These are phyloP conservation scores for Heloderma charlesbogerti DNA, from an alignment of 2,113 vertebrate species.

Conservation along the genomic window DNA sequence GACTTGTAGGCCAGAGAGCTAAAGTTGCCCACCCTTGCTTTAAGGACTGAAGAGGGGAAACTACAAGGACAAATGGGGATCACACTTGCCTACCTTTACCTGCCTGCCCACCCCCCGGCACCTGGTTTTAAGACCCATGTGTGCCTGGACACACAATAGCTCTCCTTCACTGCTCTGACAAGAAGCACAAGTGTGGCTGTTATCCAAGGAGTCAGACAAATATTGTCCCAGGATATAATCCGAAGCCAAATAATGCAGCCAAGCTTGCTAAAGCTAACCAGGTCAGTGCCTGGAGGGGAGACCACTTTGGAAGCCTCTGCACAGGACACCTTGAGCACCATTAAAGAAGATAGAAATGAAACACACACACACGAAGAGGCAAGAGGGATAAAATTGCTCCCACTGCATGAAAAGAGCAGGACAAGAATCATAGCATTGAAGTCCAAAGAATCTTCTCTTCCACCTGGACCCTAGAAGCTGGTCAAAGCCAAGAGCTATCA, in stretches of 20 bases:
- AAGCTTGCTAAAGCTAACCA: background rate
- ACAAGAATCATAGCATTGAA: background rate
- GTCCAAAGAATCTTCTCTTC: background rate
- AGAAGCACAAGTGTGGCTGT: background rate
- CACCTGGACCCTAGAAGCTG: background rate
- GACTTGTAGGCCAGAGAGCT: too few relatives aligned
- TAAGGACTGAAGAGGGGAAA: too few relatives aligned
- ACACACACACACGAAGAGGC: background rate
- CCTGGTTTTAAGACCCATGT: too few relatives aligned
- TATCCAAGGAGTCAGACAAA: background rate
- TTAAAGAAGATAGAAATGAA: background rate
- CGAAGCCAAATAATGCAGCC: background rate
- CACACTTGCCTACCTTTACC: too few relatives aligned
- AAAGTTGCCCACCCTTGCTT: too few relatives aligned
- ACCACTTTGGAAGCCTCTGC: rapidly evolving
- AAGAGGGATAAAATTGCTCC: background rate
- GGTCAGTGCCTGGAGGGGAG: background rate
- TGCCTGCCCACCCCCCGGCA: too few relatives aligned
- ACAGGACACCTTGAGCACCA: background rate
- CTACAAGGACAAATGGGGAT: too few relatives aligned
- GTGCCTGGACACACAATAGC: too few relatives aligned
- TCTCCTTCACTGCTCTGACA: background rate
- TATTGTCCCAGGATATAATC: background rate
- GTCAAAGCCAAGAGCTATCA: background rate
- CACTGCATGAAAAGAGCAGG: background rate